These are phyloP conservation scores for Anthonomus grandis DNA, from an alignment of 1,140 invertebrate species.

Conservation along the genomic window DNA sequence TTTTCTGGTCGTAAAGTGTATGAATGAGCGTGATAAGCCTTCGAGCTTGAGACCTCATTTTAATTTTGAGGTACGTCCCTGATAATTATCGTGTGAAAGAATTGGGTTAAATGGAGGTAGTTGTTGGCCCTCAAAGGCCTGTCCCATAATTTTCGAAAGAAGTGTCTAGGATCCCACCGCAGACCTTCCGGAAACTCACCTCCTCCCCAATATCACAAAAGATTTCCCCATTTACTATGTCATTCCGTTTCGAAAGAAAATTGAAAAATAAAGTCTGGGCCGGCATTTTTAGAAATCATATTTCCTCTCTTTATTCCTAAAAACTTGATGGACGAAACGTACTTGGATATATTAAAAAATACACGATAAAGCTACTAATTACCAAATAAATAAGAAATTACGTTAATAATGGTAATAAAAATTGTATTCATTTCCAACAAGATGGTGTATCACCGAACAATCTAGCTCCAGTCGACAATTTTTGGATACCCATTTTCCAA, in stretches of 20 bases:
- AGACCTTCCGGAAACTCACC: constrained; percentile 84
- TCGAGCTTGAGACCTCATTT: constrained; percentile 77
- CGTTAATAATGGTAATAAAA: too few species aligned
- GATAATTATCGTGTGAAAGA: constrained; percentile 94
- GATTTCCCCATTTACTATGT: constrained; percentile 76
- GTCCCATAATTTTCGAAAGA: constrained; percentile 90
- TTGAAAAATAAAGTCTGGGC: too few species aligned
- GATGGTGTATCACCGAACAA: too few species aligned
- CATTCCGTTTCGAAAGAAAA: constrained; percentile 89
- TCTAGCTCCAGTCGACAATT: too few species aligned
- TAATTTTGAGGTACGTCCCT: constrained; percentile 77
- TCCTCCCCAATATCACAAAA: constrained; percentile 85
- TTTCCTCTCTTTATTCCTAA: too few species aligned
- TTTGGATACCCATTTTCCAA: too few species aligned
- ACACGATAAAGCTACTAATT: too few species aligned
- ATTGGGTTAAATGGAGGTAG: constrained; percentile 86
- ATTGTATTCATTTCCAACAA: too few species aligned
- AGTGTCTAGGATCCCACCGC: constrained; percentile 87
- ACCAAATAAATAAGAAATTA: too few species aligned
- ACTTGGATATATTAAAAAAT: too few species aligned
- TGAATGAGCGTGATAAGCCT: constrained; percentile 97
- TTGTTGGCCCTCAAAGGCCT: constrained; percentile 90
- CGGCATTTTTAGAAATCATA: too few species aligned
- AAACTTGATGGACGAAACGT: too few species aligned
- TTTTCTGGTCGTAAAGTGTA: constrained; percentile 93